Conservation (phyloP, 92 coral and sea anemone species). For the Porites evermanni region DNA sequence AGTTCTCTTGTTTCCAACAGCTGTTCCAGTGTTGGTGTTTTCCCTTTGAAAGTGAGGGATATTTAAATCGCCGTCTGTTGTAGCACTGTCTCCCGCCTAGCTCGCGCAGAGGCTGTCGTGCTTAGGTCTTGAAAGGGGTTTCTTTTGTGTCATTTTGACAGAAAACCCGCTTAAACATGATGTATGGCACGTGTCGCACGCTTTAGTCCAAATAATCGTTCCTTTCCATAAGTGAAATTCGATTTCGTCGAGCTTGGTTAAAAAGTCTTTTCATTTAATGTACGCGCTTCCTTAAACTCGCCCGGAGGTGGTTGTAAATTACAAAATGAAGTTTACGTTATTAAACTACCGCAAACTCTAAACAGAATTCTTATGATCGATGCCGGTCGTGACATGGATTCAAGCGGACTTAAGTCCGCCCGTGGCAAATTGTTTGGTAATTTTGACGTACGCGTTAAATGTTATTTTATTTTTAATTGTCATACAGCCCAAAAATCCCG, state of each 20-base stretch:
- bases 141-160: constrained; percentile 57
- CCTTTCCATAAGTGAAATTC: constrained; percentile 9
- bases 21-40: constrained; percentile 30
- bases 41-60: constrained; percentile 34
- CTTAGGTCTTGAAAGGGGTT: constrained; percentile 33
- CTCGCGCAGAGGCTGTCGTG: constrained; percentile 17
- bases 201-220: constrained; percentile 32
- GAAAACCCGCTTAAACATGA: constrained; percentile 30
- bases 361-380: constrained; percentile 26
- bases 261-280: background rate
- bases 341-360: constrained; percentile 5
- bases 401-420: background rate
- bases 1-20: constrained; percentile 43
- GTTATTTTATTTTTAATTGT: constrained; percentile 26
- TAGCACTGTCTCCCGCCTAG: constrained; percentile 19
- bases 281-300: background rate
- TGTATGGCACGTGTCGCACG: constrained; percentile 81
- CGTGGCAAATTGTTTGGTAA: constrained; percentile 17
- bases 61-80: constrained; percentile 34
- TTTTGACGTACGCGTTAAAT: constrained; percentile 42
- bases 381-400: background rate
- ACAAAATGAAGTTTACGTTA: constrained; percentile 1
- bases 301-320: background rate
- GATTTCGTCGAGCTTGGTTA: background rate
- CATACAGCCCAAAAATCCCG: background rate